Evolutionary conservation across 2,113 vertebrate species (phyloP), one percentile per base, ranked within the genome.

Genomic region (Pangasianodon gigas): DNA sequence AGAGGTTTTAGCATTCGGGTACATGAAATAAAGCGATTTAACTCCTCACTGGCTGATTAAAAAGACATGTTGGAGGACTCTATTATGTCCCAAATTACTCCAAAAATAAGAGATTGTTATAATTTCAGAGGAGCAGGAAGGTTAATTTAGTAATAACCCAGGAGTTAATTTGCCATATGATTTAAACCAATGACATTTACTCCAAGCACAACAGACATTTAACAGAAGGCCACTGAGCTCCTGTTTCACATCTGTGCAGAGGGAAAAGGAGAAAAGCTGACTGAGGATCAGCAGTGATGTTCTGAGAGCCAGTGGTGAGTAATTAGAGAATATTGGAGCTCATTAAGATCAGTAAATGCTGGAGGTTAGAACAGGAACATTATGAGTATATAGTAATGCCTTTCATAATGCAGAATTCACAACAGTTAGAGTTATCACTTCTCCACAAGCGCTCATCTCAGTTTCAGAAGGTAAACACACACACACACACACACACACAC

Each of bases 101-200:
- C 48, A 65, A 80, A 81, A 91, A 83, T 48, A 58, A 90, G 60
- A 84, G 79, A 81, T 54, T 89, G 46, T 90, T 88, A 52, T 89
- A 91, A 89, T 93, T 90, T 54, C 58, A 77, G 19, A 56, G 37
- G 41, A 77, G 87, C 84, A 90, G 26, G 90, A 92, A 94, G 92
- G 93, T 93, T 92, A 92, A 94, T 92, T 92, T 94, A 37, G 86
- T 67, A 91, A 86, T 92, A 85, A 92, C 48, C 58, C 88, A 91
- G 87, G 80, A 91, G 89, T 89, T 91, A 91, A 93, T 90, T 92
- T 82, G 0, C 84, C 90, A 90, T 88, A 87, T 88, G 91, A 94
- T 93, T 92, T 80, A 88, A 93, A 86, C 58, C 89, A 92, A 16
- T 92, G 92, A 90, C 91, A 94, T 93, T 93, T 94, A 69, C 92